Conservation (phyloP, 2,888 invertebrate species). For the Drosophila sordidula region DNA sequence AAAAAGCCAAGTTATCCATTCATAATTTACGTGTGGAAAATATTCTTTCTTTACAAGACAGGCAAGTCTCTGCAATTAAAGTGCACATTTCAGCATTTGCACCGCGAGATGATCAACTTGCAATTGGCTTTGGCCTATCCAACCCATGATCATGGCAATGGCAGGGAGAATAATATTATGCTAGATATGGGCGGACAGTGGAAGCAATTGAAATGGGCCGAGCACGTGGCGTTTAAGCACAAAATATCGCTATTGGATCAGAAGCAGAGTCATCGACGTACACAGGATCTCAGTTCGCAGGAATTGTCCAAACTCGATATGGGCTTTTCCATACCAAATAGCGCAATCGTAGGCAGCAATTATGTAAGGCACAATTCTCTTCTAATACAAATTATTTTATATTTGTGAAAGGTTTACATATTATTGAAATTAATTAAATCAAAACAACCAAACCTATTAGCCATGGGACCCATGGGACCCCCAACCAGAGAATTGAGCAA, state of each 20-base stretch:
- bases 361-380: slow-evolving; percentile 86
- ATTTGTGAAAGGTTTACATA: slow-evolving; percentile 83
- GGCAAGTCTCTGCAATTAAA: slow-evolving; percentile 82
- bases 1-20: not conserved
- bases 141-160: slow-evolving; percentile 16
- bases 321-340: slow-evolving; percentile 86
- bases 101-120: slow-evolving; percentile 82
- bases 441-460: slow-evolving; percentile 60
- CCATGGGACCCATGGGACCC: not conserved
- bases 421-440: slow-evolving; percentile 44
- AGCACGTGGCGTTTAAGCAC: slow-evolving; percentile 78
- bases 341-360: slow-evolving; percentile 85
- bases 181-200: slow-evolving; percentile 83
- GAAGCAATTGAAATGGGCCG: slow-evolving; percentile 76
- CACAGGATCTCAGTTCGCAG: slow-evolving; percentile 83
- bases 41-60: slow-evolving; percentile 1
- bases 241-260: slow-evolving; percentile 84
- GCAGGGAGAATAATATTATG: slow-evolving; percentile 75
- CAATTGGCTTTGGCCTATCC: slow-evolving; percentile 75
- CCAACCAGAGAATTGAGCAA: not conserved
- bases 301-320: slow-evolving; percentile 82
- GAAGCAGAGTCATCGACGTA: slow-evolving; percentile 68
- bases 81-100: slow-evolving; percentile 84
- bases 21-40: not conserved
- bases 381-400: slow-evolving; percentile 86